Percentiles rank a stretch among this genome's conserved stretches.
Evolutionary conservation across 1,140 invertebrate species (phyloP).

Genomic region (Lepidurus packardi): DNA sequence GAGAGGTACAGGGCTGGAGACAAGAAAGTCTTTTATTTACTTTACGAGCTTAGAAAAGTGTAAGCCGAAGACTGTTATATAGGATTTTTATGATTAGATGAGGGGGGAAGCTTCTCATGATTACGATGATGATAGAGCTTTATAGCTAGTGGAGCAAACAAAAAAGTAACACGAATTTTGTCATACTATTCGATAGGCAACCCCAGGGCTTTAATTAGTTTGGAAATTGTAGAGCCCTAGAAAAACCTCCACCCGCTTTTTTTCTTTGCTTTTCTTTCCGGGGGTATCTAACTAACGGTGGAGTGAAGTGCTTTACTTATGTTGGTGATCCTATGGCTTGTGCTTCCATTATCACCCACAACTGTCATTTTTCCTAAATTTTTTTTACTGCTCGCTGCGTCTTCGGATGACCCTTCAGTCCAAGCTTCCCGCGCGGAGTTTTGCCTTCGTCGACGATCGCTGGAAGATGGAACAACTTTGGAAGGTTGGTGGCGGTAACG

Average conservation of each 20-base stretch:
- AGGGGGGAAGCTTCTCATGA: not conserved
- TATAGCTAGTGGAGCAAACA: not conserved
- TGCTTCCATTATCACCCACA: constrained; percentile 24
- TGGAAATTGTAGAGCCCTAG: not conserved
- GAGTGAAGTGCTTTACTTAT: not conserved
- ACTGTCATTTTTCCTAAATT: constrained; percentile 24
- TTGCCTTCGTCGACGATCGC: constrained; percentile 35
- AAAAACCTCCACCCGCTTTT: not conserved
- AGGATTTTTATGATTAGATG: constrained; percentile 22
- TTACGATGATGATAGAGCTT: constrained; percentile 9
- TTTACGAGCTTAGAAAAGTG: constrained; percentile 19
- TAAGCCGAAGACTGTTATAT: not conserved
- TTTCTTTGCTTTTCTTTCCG: constrained; percentile 1
- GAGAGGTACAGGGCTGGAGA: not conserved
- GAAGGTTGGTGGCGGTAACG: constrained; percentile 31
- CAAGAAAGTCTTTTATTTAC: constrained; percentile 17
- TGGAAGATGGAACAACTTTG: constrained; percentile 36
- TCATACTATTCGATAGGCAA: not conserved
- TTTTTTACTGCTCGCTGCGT: not conserved
- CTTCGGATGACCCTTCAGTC: constrained; percentile 23
- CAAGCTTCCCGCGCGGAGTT: constrained; percentile 33
- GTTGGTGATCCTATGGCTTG: not conserved
- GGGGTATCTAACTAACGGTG: not conserved
- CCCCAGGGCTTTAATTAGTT: not conserved
- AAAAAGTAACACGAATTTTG: not conserved